These are phyloP conservation scores for Ennomos fuscantarius DNA, from an alignment of 2,888 invertebrate species.

Conservation along the genomic window DNA sequence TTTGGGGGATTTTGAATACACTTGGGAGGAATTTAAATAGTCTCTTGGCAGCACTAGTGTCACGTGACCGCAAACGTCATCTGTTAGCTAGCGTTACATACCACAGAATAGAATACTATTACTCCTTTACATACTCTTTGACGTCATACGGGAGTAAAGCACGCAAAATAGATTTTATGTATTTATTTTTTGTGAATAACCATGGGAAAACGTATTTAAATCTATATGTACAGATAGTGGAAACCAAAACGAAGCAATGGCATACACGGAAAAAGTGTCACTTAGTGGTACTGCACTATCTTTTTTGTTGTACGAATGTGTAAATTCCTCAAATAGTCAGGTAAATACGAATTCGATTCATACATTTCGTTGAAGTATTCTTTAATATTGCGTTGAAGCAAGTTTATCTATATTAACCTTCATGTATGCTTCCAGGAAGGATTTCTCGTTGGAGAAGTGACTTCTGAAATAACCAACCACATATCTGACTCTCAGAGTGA, in stretches of 20 bases:
- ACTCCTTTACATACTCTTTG: no score
- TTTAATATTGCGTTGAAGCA: background rate
- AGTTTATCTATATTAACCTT: background rate
- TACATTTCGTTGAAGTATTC: no score
- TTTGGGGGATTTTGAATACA: no score
- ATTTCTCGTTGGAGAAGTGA: slow-evolving; percentile 87
- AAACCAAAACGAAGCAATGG: slow-evolving; percentile 17
- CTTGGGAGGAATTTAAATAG: no score
- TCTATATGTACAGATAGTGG: no score
- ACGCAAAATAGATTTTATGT: no score
- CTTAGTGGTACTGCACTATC: slow-evolving; percentile 87
- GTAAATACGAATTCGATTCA: slow-evolving; percentile 49
- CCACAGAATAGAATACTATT: no score
- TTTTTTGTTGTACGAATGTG: slow-evolving; percentile 88
- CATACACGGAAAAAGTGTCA: slow-evolving; percentile 80
- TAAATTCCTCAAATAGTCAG: slow-evolving; percentile 86
- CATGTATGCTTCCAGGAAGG: slow-evolving; percentile 75
- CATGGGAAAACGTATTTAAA: background rate
- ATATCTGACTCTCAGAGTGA: slow-evolving; percentile 89
- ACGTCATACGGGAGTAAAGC: no score
- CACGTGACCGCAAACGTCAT: no score
- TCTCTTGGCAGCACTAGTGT: no score
- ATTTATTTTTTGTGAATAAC: background rate
- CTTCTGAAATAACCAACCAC: slow-evolving; percentile 86
- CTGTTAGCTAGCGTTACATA: no score